Conservation (phyloP, 2,113 vertebrate species). For the Irena cyanogastra region DNA sequence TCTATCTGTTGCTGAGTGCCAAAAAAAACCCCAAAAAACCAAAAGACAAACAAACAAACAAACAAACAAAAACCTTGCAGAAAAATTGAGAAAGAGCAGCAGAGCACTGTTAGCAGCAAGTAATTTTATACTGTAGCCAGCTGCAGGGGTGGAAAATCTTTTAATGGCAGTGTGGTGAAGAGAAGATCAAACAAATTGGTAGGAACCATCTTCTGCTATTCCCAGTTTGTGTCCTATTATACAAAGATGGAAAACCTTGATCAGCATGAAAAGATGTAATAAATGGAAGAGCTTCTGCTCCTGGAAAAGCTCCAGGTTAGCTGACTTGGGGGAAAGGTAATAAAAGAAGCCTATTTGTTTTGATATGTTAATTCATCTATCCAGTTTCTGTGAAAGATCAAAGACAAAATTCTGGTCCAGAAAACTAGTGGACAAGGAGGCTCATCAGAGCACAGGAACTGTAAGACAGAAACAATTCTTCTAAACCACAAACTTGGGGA, state of each 20-base stretch:
- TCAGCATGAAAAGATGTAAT: background rate
- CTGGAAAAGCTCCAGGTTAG: background rate
- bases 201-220: background rate
- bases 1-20: fast-evolving
- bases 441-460: background rate
- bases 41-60: background rate
- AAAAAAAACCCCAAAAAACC: background rate
- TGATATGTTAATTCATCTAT: background rate
- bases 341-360: background rate
- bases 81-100: background rate
- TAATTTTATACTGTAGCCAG: background rate
- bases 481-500: background rate
- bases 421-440: background rate
- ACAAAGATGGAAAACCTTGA: background rate
- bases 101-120: background rate
- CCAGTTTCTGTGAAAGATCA: background rate
- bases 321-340: background rate
- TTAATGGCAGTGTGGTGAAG: background rate
- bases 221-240: background rate
- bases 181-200: background rate
- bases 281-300: background rate
- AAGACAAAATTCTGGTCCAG: background rate
- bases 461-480: background rate
- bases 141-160: background rate
- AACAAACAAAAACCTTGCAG: background rate